Base-by-base conservation (phyloP, 2,888 invertebrate genomes). In the Diadegma fenestrale region DNA sequence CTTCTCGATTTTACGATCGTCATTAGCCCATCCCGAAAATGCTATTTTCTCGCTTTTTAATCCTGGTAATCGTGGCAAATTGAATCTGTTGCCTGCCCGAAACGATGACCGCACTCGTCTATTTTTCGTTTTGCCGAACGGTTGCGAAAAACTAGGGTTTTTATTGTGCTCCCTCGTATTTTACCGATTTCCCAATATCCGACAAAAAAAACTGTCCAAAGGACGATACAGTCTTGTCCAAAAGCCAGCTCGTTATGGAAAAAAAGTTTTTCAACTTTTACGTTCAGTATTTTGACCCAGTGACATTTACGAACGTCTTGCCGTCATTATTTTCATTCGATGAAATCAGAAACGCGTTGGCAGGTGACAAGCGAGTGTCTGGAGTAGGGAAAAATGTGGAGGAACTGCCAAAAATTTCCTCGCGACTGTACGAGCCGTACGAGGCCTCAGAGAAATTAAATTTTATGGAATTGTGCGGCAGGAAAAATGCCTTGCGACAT, bases 1-100 rank as follows among this genome's bases (percentile, higher is more conserved):
- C 89, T 86, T 88, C 87, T 88, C 89, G 88, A 90, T 91, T 92
- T 93, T 91, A 93, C 87, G 91, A 91, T 89, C 85, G 90, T 91
- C 89, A 88, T 88, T 89, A 86, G 33, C 80, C 80, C 73, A 85
- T 73, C 75, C 79, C 33, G 58, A 75, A 76, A 85, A 83, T 41
- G 66, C 75, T 85, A 69, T 80, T 86, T 69, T 82, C 63, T 76
- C 77, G 77, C 88, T 87, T 85, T 88, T 90, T 89, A 90, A 91
- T 89, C 89, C 88, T 41, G 72, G 43, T 68, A 80, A 87, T 84
- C 83, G 72, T 75, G 81, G 82, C 80, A 86, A 82, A 87, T 88
- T 89, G 86, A 87, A 89, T 89, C 87, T 88, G 81, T 89, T 61
- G 80, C 84, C 87, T 51, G 26, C 79, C n/a, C n/a, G 73, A 71